phyloP scores from a whole-genome alignment of 64 coral and sea anemone species.

The Pocillopora damicornis region DNA sequence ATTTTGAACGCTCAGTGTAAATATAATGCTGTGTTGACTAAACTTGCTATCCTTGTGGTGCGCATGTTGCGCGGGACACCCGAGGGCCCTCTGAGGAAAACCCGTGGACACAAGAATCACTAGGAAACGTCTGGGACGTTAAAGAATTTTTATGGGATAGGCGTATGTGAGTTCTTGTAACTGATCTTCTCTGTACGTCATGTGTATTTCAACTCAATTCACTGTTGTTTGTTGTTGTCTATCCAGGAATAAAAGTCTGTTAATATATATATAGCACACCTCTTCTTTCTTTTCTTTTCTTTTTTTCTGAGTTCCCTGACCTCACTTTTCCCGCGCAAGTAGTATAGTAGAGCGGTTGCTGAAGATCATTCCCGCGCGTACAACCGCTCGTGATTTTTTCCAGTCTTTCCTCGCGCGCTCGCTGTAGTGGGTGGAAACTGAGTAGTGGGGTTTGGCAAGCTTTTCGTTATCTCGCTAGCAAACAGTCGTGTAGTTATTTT shows the following conservation, averaged over 20 bases:
- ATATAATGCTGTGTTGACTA: constrained; percentile 5
- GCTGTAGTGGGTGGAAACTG: too few species aligned
- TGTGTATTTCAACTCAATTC: constrained; percentile 6
- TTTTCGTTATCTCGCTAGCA: too few species aligned
- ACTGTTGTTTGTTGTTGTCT: not conserved
- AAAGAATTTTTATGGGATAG: not conserved
- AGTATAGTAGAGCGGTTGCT: too few species aligned
- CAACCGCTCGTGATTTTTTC: too few species aligned
- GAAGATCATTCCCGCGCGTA: too few species aligned
- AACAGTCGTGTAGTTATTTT: too few species aligned
- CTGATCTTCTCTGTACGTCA: not conserved
- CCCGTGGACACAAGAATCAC: not conserved
- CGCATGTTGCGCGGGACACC: not conserved
- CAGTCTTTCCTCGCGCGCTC: too few species aligned
- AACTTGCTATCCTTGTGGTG: not conserved
- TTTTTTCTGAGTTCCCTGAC: too few species aligned
- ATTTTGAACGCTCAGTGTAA: constrained; percentile 40
- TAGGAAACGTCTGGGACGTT: constrained; percentile 2
- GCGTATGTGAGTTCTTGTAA: not conserved
- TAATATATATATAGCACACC: not conserved
- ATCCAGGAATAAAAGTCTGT: not conserved
- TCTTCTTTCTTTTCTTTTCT: not conserved
- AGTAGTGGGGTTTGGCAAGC: too few species aligned
- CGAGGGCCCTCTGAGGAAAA: not conserved
- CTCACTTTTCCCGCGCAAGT: too few species aligned